Percentiles rank a stretch among this genome's conserved stretches.
phyloP scores from a whole-genome alignment of 2,888 invertebrate genomes.

The Acleris literana region DNA sequence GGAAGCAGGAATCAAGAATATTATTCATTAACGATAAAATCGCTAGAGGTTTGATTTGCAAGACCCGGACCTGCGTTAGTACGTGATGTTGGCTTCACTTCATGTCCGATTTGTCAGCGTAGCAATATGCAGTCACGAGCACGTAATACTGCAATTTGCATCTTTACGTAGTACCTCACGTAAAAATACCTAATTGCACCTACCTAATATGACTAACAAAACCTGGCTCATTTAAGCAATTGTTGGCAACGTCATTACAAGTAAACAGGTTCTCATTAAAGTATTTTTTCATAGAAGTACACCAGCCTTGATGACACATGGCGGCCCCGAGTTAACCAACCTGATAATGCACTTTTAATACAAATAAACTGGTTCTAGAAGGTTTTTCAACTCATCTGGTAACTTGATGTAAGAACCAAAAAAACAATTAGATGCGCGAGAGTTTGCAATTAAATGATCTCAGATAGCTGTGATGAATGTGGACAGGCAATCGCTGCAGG shows the following conservation, averaged over 20 bases:
- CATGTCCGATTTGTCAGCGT: conserved; percentile 19
- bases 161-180: neutral
- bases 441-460: conserved; percentile 36
- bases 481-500: conserved; percentile 25
- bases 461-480: conserved; percentile 34
- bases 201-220: no score
- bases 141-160: conserved; percentile 27
- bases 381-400: conserved; percentile 6
- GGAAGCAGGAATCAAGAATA: no score
- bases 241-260: no score
- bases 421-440: conserved; percentile 25
- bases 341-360: conserved; percentile 1
- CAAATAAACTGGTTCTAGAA: conserved; percentile 14
- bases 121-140: conserved; percentile 16
- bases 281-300: no score
- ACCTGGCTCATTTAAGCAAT: no score
- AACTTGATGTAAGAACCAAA: conserved; percentile 3
- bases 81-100: conserved; percentile 21
- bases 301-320: neutral
- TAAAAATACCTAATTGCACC: neutral
- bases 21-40: neutral
- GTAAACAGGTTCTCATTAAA: conserved; percentile 5
- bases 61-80: conserved; percentile 3
- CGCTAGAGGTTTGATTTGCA: neutral
- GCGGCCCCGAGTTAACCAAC: neutral